These are phyloP conservation scores for Dinocampus coccinellae DNA, from an alignment of 2,888 invertebrate species.

Conservation along the genomic window DNA sequence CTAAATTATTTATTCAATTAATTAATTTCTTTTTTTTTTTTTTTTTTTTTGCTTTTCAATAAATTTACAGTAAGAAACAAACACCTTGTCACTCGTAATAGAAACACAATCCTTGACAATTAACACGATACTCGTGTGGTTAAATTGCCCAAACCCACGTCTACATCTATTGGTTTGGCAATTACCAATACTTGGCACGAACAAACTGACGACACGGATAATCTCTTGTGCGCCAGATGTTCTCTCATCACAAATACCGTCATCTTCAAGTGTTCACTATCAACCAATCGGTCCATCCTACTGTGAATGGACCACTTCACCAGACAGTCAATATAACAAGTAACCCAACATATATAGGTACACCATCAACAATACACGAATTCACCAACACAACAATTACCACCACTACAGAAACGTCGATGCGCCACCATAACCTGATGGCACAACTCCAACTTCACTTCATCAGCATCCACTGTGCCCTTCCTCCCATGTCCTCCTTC, in stretches of 20 bases:
- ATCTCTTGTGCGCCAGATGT: slow-evolving; percentile 5
- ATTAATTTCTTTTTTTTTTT: too few species aligned
- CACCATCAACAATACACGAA: slow-evolving; percentile 4
- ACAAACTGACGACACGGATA: slow-evolving; percentile 29
- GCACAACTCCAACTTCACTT: slow-evolving; percentile 21
- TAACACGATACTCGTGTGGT: slow-evolving; percentile 14
- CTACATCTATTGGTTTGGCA: slow-evolving; percentile 32
- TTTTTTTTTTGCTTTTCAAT: too few species aligned
- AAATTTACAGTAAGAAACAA: too few species aligned
- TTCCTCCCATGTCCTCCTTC: too few species aligned
- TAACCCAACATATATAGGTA: neutral
- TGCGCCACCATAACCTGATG: slow-evolving; percentile 1
- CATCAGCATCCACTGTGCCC: slow-evolving; percentile 23
- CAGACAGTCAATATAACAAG: slow-evolving; percentile 5
- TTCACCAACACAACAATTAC: slow-evolving; percentile 19
- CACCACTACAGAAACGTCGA: too few species aligned
- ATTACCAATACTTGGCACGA: slow-evolving; percentile 36
- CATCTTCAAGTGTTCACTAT: slow-evolving; percentile 34
- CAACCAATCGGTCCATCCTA: slow-evolving; percentile 43
- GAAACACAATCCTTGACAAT: slow-evolving; percentile 23
- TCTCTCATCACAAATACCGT: slow-evolving; percentile 26
- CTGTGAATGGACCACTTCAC: slow-evolving; percentile 29
- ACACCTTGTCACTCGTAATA: slow-evolving; percentile 6
- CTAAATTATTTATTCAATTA: too few species aligned
- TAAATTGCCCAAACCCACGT: neutral